Base-by-base conservation (phyloP, 2,797 vertebrate genomes). In the Lutjanus campechanus region DNA sequence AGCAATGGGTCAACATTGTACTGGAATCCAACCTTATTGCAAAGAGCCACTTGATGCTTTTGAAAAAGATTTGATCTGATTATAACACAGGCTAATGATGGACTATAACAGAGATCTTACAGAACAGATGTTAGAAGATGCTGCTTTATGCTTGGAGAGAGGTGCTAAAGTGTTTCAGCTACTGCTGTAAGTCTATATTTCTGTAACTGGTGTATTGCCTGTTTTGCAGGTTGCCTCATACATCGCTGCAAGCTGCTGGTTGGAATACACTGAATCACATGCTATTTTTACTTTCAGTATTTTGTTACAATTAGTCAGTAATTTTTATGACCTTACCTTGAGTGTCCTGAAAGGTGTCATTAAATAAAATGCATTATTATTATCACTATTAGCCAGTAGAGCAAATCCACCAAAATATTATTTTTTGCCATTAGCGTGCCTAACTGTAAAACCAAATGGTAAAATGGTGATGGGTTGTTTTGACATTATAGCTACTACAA, bases 1-100 rank as follows among this genome's bases (percentile, higher is more conserved):
- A 82, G 40, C 44, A 58, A 49, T 64, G 56, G 40, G 12, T 68
- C 60, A 47, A 16, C n/a, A 51, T 3, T 22, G 16, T 19, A 25
- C 25, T 71, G 29, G 8, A 69, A 78, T 68, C 29, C 11, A 53
- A 46, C 22, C n/a, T n/a, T n/a, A n/a, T n/a, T n/a, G n/a, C n/a
- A n/a, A n/a, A n/a, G n/a, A n/a, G n/a, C n/a, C n/a, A n/a, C n/a
- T 1, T 9, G 6, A 81, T n/a, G n/a, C 11, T 40, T 50, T 19
- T 44, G 1, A 44, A 53, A 46, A 46, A 46, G 36, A 51, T 49
- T 16, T 40, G 5, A 41, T 54, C 40, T 60, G 53, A 55, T 29
- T 19, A 60, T 11, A 51, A 50, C 17, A 56, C 1, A 41, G 0
- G 6, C 25, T 61, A 59, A 54, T 44, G 20, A 63, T 59, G 12